Evolutionary conservation across 1,140 invertebrate species (phyloP).

Genomic region (Atopsyche davidsoni): DNA sequence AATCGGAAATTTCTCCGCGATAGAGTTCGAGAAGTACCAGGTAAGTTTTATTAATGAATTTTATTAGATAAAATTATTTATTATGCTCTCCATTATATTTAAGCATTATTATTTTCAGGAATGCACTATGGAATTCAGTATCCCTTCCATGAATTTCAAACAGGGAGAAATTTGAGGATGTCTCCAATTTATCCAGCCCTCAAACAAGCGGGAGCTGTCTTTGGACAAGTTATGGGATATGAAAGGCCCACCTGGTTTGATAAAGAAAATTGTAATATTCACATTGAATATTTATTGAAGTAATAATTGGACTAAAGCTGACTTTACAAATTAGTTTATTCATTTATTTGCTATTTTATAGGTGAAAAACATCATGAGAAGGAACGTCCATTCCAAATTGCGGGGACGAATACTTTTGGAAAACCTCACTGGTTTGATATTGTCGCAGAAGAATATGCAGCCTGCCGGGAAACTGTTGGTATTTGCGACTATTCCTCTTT

Average conservation of each 20-base stretch:
- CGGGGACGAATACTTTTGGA: slow-evolving; percentile 70
- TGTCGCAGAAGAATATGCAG: slow-evolving; percentile 85
- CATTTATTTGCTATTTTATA: too few species aligned
- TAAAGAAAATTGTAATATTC: slow-evolving; percentile 47
- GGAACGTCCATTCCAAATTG: slow-evolving; percentile 44
- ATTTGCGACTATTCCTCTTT: slow-evolving; percentile 97
- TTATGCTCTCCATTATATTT: neutral
- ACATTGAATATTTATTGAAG: neutral
- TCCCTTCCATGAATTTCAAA: slow-evolving; percentile 80
- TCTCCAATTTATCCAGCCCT: slow-evolving; percentile 94
- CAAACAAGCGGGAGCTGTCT: slow-evolving; percentile 88
- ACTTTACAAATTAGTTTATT: too few species aligned
- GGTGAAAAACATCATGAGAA: slow-evolving; percentile 8
- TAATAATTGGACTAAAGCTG: too few species aligned
- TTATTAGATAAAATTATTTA: neutral
- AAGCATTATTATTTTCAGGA: slow-evolving; percentile 38
- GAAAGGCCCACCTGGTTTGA: slow-evolving; percentile 94
- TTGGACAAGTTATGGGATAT: slow-evolving; percentile 98
- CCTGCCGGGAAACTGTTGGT: slow-evolving; percentile 88
- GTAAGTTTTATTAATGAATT: too few species aligned
- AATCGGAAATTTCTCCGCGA: slow-evolving; percentile 92
- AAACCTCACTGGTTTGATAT: slow-evolving; percentile 93
- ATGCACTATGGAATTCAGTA: slow-evolving; percentile 79
- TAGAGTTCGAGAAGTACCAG: slow-evolving; percentile 88
- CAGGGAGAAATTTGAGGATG: slow-evolving; percentile 86